Evolutionary conservation across 2,888 invertebrate species (phyloP).

Genomic region (Tetanocera ferruginea): DNA sequence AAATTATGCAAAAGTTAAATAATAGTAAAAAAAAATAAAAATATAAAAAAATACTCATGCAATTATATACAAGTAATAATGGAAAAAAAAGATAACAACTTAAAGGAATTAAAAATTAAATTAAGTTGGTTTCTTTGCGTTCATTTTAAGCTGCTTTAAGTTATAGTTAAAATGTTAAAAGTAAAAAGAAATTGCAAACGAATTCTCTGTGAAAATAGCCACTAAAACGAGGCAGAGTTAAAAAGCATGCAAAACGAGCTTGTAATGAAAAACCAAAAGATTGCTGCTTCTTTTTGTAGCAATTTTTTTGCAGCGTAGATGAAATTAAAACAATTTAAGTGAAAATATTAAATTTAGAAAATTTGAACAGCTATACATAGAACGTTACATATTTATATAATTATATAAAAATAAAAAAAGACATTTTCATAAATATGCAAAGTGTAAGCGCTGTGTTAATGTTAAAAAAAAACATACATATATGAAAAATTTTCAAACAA

Average conservation of each 20-base stretch:
- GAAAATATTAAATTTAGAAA: neutral
- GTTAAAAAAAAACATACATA: too few relatives aligned
- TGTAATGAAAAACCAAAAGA: neutral
- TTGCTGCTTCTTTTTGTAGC: slow-evolving; percentile 9
- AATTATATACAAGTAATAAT: slow-evolving; percentile 9
- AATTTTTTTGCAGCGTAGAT: neutral
- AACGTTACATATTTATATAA: neutral
- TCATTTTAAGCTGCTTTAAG: slow-evolving; percentile 9
- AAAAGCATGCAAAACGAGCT: too few relatives aligned
- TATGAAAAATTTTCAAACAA: too few relatives aligned
- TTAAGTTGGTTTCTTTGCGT: neutral
- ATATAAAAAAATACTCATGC: slow-evolving; percentile 15
- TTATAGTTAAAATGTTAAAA: neutral
- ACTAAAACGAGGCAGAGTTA: neutral
- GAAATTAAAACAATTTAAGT: neutral
- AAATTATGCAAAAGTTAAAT: slow-evolving; percentile 3
- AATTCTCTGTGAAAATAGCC: neutral
- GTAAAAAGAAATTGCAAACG: neutral
- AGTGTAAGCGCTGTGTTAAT: neutral
- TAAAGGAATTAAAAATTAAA: neutral
- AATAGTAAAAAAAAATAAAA: too few relatives aligned
- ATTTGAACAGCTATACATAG: neutral
- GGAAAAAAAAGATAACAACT: neutral
- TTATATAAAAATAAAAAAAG: neutral
- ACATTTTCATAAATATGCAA: neutral